Base-by-base conservation (phyloP, 2,888 invertebrate genomes). In the Cephus runcator region DNA sequence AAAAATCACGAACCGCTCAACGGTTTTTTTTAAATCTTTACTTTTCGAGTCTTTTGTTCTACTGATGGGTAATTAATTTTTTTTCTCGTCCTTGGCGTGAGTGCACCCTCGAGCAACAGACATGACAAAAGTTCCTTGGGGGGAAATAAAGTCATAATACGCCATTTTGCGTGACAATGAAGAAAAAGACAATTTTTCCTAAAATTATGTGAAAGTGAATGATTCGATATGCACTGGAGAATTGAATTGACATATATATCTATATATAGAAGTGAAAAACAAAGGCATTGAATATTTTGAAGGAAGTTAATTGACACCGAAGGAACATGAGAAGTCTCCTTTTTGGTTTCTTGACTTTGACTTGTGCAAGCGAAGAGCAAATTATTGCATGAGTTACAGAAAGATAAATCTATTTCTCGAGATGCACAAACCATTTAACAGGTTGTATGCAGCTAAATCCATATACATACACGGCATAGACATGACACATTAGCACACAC, bases 401-500 rank as follows among this genome's bases (percentile, higher is more conserved):
- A 56, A 56, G 56, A 56, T 15, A 56, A 56, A 56, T 56, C 56
- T 56, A 56, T 56, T 56, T 56, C 56, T 56, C 56, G 56, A 56
- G 56, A 56, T 56, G 56, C 56, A 56, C 56, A 56, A 56, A 56
- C 56, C 56, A 56, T 56, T 56, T 23, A 56, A 56, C 56, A 56
- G 56, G 56, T 23, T 56, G 56, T 85, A 84, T 85, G 85, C 86
- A 86, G 85, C 85, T 85, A 84, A 86, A 77, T 81, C 83, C 82
- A 83, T 83, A 84, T 83, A 83, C 85, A 85, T 85, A 86, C 85
- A 84, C 83, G 79, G 75, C 69, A 69, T 73, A 73, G 40, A 76
- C 34, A 73, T 56, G 56, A 56, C 56, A 56, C 56, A 56, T 56
- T 56, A 56, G 23, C 23, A 56, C 56, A 56, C 56, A 15, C 33